Evolutionary conservation across 2,113 vertebrate species (phyloP).

Genomic region (Channa argus): DNA sequence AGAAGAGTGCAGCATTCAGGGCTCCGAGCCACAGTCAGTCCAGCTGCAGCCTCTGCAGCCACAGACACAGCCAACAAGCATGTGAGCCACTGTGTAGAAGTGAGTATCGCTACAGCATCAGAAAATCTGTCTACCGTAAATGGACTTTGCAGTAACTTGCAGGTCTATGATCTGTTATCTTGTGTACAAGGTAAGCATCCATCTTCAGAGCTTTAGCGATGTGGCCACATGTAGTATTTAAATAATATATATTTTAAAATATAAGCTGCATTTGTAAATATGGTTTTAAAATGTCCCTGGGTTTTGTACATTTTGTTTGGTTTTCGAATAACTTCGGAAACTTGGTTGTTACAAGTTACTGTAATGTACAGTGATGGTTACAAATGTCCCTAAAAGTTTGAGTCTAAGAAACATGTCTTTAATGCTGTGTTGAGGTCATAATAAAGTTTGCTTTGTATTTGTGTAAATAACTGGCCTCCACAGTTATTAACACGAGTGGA

Average conservation of each 20-base stretch:
- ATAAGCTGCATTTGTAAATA: constrained; percentile 73
- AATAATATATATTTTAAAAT: constrained; percentile 69
- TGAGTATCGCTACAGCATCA: not conserved
- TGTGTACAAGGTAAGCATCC: constrained; percentile 11
- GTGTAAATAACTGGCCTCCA: not conserved
- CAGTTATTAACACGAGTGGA: not conserved
- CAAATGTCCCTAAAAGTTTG: constrained; percentile 4
- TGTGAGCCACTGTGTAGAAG: constrained; percentile 73
- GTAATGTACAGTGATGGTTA: not conserved
- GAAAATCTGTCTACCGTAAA: not conserved
- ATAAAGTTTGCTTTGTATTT: not conserved
- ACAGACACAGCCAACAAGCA: constrained; percentile 88
- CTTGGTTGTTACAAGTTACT: constrained; percentile 35
- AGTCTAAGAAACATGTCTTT: not conserved
- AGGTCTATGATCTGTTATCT: constrained; percentile 38
- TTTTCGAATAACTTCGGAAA: constrained; percentile 44
- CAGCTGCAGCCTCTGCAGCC: constrained; percentile 82
- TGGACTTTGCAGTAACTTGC: constrained; percentile 4
- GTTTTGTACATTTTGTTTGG: constrained; percentile 55
- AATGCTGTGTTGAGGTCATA: constrained; percentile 22
- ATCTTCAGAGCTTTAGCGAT: constrained; percentile 34
- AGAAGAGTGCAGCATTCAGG: constrained; percentile 79
- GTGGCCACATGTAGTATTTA: constrained; percentile 64
- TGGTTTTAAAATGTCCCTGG: constrained; percentile 41
- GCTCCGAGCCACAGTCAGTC: constrained; percentile 80